Conservation (phyloP, 2,113 vertebrate species). For the Cygnus atratus region DNA sequence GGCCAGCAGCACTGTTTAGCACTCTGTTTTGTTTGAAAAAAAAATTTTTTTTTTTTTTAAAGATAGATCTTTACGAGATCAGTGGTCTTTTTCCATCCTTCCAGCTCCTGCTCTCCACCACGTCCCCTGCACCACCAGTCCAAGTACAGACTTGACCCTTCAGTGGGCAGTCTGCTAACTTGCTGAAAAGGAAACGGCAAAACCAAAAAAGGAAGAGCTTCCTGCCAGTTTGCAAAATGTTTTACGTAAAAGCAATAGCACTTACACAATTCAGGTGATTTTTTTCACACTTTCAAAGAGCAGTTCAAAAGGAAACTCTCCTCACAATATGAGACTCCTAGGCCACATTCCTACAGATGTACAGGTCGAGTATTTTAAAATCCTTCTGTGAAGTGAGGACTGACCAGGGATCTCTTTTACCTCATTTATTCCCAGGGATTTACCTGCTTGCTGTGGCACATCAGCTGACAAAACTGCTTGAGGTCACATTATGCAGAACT, state of each 20-base stretch:
- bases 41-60: too few species aligned
- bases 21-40: neutral
- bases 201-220: neutral
- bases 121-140: neutral
- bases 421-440: neutral
- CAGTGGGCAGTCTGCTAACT: neutral
- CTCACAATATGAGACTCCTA: neutral
- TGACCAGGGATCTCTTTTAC: neutral
- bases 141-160: neutral
- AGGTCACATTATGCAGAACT: accelerated
- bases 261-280: neutral
- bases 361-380: neutral
- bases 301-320: neutral
- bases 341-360: neutral
- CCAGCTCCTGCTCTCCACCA: neutral
- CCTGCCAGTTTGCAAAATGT: neutral
- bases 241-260: neutral
- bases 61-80: neutral
- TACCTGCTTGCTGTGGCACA: accelerated
- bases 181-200: neutral
- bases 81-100: neutral
- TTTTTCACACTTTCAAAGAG: neutral
- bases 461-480: neutral
- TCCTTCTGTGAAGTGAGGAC: neutral
- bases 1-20: neutral